phyloP scores from a whole-genome alignment of 2,113 vertebrate genomes.

The Chrysemys picta region DNA sequence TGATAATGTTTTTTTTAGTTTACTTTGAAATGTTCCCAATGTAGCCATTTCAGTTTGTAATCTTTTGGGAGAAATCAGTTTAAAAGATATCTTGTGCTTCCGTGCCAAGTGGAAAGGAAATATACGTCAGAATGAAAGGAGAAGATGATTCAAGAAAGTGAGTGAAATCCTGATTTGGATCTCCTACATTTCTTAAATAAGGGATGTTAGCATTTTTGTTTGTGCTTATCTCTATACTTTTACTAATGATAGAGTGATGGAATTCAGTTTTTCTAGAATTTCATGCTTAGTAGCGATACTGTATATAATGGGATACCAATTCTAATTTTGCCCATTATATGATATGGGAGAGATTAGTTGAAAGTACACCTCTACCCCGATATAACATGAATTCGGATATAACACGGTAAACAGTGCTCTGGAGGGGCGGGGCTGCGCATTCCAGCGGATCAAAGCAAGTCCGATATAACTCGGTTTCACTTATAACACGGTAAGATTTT shows the following conservation, averaged over 20 bases:
- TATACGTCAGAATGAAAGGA: not conserved
- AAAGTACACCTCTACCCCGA: not conserved
- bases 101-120: not conserved
- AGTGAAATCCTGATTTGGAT: not conserved
- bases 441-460: too few species aligned
- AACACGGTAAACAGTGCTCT: too few species aligned
- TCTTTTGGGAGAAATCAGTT: not conserved
- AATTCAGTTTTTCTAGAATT: constrained; percentile 31
- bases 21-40: not conserved
- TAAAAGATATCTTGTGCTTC: not conserved
- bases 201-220: not conserved
- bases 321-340: not conserved
- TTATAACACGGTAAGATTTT: too few species aligned
- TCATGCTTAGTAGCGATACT: not conserved
- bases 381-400: too few species aligned
- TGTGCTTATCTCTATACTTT: not conserved
- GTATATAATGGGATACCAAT: not conserved
- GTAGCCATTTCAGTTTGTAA: not conserved
- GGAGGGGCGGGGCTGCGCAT: too few species aligned
- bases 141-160: not conserved
- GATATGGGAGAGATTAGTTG: not conserved
- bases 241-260: not conserved
- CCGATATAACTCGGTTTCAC: too few species aligned
- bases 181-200: not conserved
- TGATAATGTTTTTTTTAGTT: not conserved